These are phyloP conservation scores for Drosophila birchii DNA, from an alignment of 2,888 invertebrate species.

Conservation along the genomic window DNA sequence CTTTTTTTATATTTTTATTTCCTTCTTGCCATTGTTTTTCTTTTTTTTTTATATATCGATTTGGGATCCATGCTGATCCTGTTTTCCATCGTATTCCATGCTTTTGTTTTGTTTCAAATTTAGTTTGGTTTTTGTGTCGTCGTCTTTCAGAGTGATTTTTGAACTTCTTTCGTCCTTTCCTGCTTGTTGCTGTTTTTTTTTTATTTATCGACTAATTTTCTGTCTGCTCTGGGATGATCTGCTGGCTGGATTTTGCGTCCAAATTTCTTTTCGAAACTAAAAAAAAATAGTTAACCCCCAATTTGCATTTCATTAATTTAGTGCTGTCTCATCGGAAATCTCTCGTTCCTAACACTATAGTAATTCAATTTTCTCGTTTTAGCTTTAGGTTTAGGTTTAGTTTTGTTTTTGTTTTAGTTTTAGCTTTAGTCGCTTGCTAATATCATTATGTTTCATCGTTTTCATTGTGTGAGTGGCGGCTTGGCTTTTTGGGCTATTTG, in stretches of 20 bases:
- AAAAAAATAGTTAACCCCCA: slow-evolving; percentile 61
- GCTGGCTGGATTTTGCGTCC: slow-evolving; percentile 62
- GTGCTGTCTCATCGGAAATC: slow-evolving; percentile 32
- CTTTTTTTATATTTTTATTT: slow-evolving; percentile 9
- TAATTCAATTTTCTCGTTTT: slow-evolving; percentile 6
- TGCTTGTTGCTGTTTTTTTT: slow-evolving; percentile 8
- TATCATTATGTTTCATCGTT: slow-evolving; percentile 18
- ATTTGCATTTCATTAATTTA: slow-evolving; percentile 38
- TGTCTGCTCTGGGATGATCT: slow-evolving; percentile 45
- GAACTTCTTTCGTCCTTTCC: slow-evolving; percentile 26
- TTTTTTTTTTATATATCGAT: neutral
- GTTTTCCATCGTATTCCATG: slow-evolving; percentile 25
- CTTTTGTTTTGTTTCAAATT: slow-evolving; percentile 14
- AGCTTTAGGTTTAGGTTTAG: neutral
- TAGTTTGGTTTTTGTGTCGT: slow-evolving; percentile 45
- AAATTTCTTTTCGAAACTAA: slow-evolving; percentile 49
- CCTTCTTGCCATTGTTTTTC: slow-evolving; percentile 3
- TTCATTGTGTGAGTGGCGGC: slow-evolving; percentile 51
- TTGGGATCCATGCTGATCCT: slow-evolving; percentile 10
- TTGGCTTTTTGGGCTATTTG: slow-evolving; percentile 57
- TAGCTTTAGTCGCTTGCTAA: slow-evolving; percentile 14
- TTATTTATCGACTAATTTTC: slow-evolving; percentile 8
- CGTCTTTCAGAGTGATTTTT: slow-evolving; percentile 40
- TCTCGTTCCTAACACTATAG: slow-evolving; percentile 4
- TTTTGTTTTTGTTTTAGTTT: neutral